Conservation (phyloP, 2,113 vertebrate genomes). For the Baryphthengus martii region DNA sequence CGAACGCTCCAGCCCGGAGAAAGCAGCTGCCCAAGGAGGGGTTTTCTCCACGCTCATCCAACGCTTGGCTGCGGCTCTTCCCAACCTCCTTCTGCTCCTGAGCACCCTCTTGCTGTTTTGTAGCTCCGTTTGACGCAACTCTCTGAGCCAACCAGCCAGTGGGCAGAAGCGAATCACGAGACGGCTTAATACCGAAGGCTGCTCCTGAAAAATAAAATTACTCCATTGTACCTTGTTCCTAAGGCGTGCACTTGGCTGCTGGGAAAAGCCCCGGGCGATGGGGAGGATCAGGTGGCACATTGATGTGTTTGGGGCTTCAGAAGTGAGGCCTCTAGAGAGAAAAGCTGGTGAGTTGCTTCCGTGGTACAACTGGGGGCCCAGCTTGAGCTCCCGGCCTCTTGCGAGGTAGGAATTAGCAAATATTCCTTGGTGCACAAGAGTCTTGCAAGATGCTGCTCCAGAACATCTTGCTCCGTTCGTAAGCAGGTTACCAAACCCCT, state of each 20-base stretch:
- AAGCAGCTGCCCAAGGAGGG: background rate
- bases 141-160: background rate
- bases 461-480: background rate
- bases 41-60: background rate
- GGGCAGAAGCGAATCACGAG: background rate
- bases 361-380: background rate
- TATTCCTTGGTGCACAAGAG: background rate
- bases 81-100: background rate
- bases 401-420: background rate
- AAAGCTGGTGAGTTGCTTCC: background rate
- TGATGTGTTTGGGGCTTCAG: background rate
- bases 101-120: background rate
- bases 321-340: background rate
- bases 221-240: background rate
- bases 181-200: background rate
- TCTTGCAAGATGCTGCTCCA: background rate
- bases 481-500: background rate
- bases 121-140: background rate
- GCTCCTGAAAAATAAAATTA: background rate
- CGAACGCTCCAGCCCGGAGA: background rate
- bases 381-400: background rate
- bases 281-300: background rate
- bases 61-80: background rate
- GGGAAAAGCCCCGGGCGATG: background rate
- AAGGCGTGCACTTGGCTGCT: background rate